phyloP scores from a whole-genome alignment of 2,888 invertebrate species.

The Brachycybe producta region DNA sequence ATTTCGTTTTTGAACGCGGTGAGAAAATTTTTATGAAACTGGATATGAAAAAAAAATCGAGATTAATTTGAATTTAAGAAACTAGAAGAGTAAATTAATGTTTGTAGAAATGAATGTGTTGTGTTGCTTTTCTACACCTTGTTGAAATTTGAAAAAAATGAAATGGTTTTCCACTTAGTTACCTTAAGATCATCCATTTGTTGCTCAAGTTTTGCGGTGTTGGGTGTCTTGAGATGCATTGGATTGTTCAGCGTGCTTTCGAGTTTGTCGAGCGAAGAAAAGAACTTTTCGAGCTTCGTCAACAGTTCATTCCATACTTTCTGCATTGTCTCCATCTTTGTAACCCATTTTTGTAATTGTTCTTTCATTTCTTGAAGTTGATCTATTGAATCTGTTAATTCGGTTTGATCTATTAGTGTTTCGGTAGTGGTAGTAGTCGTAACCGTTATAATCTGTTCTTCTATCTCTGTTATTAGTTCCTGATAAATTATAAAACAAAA shows the following conservation, averaged over 20 bases:
- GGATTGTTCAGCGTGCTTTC: conserved; percentile 29
- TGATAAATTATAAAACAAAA: neutral
- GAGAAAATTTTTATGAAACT: conserved; percentile 6
- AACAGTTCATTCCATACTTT: conserved; percentile 71
- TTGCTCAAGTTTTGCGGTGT: conserved; percentile 46
- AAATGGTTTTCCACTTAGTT: too few species aligned
- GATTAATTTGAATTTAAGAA: too few species aligned
- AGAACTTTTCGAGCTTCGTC: conserved; percentile 57
- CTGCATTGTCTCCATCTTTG: conserved; percentile 63
- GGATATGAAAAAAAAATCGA: neutral
- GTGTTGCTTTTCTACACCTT: too few species aligned
- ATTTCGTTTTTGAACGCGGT: too few species aligned
- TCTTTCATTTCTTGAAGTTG: conserved; percentile 38
- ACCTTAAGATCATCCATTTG: conserved; percentile 63
- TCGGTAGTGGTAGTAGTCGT: conserved; percentile 7
- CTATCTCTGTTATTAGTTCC: too few species aligned
- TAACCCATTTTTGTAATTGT: conserved; percentile 60
- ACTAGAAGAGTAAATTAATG: too few species aligned
- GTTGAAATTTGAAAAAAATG: too few species aligned
- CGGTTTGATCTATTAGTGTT: conserved; percentile 8
- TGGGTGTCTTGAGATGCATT: conserved; percentile 39
- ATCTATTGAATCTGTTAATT: conserved; percentile 12
- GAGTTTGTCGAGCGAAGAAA: conserved; percentile 52
- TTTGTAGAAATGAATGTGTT: too few species aligned
- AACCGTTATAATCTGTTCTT: conserved; percentile 13